Conservation (phyloP, 1,140 invertebrate species). For the Thalassaphorura encarpata region DNA sequence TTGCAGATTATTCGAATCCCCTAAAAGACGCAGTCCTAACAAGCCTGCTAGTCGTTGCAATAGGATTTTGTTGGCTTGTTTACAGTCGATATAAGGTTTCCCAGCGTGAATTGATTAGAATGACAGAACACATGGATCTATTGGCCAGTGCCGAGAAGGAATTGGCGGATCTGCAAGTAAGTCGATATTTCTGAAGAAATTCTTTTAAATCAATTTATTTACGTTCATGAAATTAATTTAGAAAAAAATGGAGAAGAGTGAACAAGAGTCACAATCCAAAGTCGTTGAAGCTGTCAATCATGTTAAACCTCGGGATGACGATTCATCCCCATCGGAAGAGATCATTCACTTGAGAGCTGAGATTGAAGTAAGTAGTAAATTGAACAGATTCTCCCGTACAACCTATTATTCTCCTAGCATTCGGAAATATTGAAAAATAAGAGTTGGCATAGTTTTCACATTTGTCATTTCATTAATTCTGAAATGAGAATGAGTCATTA, state of each 20-base stretch:
- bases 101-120: constrained; percentile 67
- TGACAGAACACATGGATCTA: constrained; percentile 88
- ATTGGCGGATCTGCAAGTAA: constrained; percentile 69
- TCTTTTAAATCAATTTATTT: too few species aligned
- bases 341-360: constrained; percentile 43
- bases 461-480: too few species aligned
- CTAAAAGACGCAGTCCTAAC: constrained; percentile 82
- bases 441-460: too few species aligned
- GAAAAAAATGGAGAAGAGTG: constrained; percentile 51
- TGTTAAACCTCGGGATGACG: constrained; percentile 55
- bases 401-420: too few species aligned
- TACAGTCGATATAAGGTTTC: constrained; percentile 79
- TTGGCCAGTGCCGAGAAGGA: constrained; percentile 79
- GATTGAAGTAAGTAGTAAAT: constrained; percentile 55
- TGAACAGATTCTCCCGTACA: too few species aligned
- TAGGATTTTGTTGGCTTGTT: constrained; percentile 82
- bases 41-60: constrained; percentile 64
- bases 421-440: too few species aligned
- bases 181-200: not conserved
- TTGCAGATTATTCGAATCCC: constrained; percentile 57
- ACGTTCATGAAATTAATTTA: constrained; percentile 33
- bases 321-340: constrained; percentile 46
- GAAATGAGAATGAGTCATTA: too few species aligned
- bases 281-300: constrained; percentile 47
- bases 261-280: constrained; percentile 60